Percentiles rank a stretch among this genome's conserved stretches.
phyloP scores from a whole-genome alignment of 2,888 invertebrate genomes.

The Sphinx pinastri region DNA sequence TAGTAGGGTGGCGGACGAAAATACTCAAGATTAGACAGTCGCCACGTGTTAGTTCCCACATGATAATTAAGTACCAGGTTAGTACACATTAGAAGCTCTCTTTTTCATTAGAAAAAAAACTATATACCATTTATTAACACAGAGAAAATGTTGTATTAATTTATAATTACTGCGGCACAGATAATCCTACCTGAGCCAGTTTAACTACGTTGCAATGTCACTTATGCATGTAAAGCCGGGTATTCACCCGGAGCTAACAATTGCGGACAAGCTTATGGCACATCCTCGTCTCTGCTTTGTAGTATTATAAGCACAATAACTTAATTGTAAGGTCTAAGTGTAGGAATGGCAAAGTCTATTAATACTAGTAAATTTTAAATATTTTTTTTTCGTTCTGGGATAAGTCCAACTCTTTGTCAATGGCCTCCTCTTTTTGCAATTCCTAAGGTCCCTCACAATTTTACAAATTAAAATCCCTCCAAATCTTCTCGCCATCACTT shows the following conservation, averaged over 20 bases:
- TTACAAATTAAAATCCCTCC: no score
- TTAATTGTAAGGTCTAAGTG: no score
- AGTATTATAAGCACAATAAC: neutral
- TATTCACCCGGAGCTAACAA: no score
- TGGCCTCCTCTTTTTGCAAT: no score
- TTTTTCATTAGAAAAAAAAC: neutral
- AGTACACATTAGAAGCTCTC: neutral
- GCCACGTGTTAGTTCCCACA: neutral
- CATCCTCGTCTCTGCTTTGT: neutral
- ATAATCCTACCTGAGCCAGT: neutral
- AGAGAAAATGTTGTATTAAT: conserved; percentile 5
- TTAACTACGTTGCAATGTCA: neutral
- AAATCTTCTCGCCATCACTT: no score
- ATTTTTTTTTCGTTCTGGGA: no score
- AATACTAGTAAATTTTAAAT: no score
- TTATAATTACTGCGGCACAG: neutral
- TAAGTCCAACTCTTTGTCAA: no score
- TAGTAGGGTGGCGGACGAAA: no score
- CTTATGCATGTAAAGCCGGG: neutral
- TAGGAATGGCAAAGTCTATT: no score
- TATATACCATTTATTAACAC: neutral
- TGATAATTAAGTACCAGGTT: neutral
- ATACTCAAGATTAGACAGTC: neutral
- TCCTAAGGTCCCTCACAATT: no score
- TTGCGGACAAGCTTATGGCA: no score